Evolutionary conservation across 2,113 vertebrate genomes (phyloP).

Genomic region (Mobula hypostoma): DNA sequence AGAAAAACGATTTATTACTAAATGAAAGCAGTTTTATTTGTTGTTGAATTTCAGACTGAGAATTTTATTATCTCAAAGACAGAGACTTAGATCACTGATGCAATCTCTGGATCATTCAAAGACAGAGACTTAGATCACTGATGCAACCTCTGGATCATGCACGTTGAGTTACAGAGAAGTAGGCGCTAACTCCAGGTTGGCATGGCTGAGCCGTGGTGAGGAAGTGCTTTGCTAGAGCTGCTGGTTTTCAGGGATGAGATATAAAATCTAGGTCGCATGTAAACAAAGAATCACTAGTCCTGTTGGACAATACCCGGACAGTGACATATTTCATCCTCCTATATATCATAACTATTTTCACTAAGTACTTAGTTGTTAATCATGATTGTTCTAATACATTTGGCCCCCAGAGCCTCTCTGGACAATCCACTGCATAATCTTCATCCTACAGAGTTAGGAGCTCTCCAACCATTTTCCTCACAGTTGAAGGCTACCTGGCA

Average conservation of each 20-base stretch:
- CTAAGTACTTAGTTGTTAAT: neutral
- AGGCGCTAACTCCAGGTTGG: neutral
- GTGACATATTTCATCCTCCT: neutral
- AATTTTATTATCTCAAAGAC: too few relatives aligned
- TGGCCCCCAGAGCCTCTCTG: neutral
- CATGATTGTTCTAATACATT: neutral
- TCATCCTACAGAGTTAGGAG: neutral
- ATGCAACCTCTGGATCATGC: neutral
- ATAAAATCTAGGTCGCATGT: neutral
- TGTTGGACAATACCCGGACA: neutral
- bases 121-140: neutral
- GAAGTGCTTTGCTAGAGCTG: neutral
- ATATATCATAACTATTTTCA: neutral
- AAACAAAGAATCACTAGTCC: too few relatives aligned
- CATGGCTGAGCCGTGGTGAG: too few relatives aligned
- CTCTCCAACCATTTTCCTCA: neutral
- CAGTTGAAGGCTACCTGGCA: neutral
- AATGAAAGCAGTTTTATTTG: too few relatives aligned
- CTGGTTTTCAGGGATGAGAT: neutral
- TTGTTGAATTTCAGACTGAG: too few relatives aligned
- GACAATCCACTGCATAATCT: neutral
- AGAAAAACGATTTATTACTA: neutral
- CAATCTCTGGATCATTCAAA: too few relatives aligned
- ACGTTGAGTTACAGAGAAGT: neutral
- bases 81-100: neutral